Base-by-base conservation (phyloP, 2,888 invertebrate species). In the Cephus rjabovi region DNA sequence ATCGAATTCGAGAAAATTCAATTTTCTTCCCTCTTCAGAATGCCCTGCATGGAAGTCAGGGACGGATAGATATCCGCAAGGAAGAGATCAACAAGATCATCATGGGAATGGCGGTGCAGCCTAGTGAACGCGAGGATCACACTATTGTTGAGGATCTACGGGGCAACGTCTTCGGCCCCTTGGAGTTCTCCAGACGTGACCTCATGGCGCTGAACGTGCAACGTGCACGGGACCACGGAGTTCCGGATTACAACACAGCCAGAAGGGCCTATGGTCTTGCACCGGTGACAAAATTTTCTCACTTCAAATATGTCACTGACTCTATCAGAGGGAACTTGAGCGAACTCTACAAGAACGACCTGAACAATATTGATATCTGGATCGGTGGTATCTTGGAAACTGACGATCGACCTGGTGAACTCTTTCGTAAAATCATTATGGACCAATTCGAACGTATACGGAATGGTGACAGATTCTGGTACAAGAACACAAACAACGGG, bases 161-260 rank as follows among this genome's bases (percentile, higher is more conserved):
- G 87, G 86, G 86, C 4, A 91, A 91, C 79, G 93, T 94, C 30
- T 94, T 94, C 87, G 94, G 94, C 1, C 93, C 94, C 0, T 86
- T 94, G 75, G 94, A 94, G 87, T 94, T 94, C 86, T 93, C 94
- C 3, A 87, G 94, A 76, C 89, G 93, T 73, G 94, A 94, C 87
- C 89, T 94, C 79, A 93, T 94, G 93, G 94, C 94, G 4, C 81
- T 94, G 23, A 94, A 94, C 86, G 93, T 94, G 76, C 94, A 94
- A 87, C 88, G 94, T 79, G 93, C 90, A 0, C 89, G 94, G 76
- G 94, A 94, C 85, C 93, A 94, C 85, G 94, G 93, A 30, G 87
- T 94, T 34, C 94, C 94, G 0, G 94, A 94, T 89, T 95, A 94
- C 87, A 94, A 94, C 87, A 92, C 93, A 0, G 94, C 93, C 1